Evolutionary conservation across 2,113 vertebrate genomes (phyloP), one percentile per base, ranked within the genome.

Genomic region (Dipodomys stephensi): DNA sequence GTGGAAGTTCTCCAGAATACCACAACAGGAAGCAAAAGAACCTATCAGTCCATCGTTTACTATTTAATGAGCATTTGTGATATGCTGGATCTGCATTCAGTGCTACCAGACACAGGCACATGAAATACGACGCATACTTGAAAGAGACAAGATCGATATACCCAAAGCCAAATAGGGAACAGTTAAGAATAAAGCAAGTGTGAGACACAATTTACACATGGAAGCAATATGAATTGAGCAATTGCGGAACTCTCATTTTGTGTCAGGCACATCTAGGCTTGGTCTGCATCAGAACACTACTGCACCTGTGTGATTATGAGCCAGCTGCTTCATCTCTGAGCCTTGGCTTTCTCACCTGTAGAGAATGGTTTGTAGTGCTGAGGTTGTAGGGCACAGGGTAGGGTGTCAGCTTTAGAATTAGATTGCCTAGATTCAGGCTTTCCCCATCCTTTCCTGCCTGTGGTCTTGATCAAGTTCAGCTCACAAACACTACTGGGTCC

Each of bases 1-100:
- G 23, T 28, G 62, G 49, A 92, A 85, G 74, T 68, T 74, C 46
- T 13, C 65, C 15, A 28, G 60, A 89, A 53, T 27, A n/a, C 68
- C 62, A 80, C 15, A 74, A 90, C 81, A 85, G 69, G 32, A 74
- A 82, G 35, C 28, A 81, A 39, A 87, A 60, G 91, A 57, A 46
- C 27, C 7, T 32, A 12, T 32, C 19, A 28, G 53, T 9, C 12
- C 49, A 53, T 11, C 27, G 22, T 44, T 46, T 28, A 65, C 81
- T 53, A 83, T 72, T 86, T 32, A 85, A 65, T 20, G n/a, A 83
- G 72, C 15, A 39, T 49, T 90, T 44, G 49, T 65, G 46, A 20
- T 22, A 64, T 27, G 27, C 49, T 16, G 22, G 64, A 35, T 28
- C 82, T 6, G 49, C 13, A 7, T 68, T 65, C 57, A 82, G 35